phyloP scores from a whole-genome alignment of 2,113 vertebrate genomes.

The Marcusenius ussheri region DNA sequence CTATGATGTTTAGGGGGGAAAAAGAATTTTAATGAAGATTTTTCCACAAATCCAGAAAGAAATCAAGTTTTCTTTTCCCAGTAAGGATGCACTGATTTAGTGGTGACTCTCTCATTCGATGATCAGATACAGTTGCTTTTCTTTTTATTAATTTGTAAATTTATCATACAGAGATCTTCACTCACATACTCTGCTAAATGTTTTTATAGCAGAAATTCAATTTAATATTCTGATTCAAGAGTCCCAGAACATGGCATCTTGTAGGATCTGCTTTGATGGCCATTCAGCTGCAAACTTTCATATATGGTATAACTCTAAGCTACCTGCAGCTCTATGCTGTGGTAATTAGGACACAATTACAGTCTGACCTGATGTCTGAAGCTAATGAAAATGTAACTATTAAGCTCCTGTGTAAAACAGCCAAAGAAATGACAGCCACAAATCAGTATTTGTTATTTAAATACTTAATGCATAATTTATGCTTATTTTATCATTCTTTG shows the following conservation, averaged over 20 bases:
- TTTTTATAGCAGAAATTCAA: not conserved
- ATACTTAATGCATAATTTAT: not conserved
- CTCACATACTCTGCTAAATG: not conserved
- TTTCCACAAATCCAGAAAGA: not conserved
- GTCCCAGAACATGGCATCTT: not conserved
- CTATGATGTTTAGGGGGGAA: not conserved
- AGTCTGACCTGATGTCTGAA: not conserved
- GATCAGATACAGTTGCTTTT: not conserved
- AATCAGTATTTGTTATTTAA: not conserved
- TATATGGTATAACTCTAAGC: not conserved
- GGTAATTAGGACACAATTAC: not conserved
- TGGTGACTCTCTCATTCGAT: not conserved
- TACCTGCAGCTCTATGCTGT: not conserved
- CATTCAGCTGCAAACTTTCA: not conserved
- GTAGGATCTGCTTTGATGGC: not conserved
- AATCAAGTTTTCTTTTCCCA: not conserved
- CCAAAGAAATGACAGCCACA: not conserved
- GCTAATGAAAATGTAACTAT: not conserved
- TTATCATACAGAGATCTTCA: not conserved
- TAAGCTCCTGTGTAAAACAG: not conserved
- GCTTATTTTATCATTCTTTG: not conserved
- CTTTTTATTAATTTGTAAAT: not conserved
- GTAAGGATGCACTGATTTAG: not conserved
- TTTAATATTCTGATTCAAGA: not conserved
- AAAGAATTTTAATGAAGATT: not conserved